A percentile compares a stretch with the other conserved stretches of the same genome.
phyloP scores from a whole-genome alignment of 2,797 vertebrate species.

The Amblyopsis hoosieri region DNA sequence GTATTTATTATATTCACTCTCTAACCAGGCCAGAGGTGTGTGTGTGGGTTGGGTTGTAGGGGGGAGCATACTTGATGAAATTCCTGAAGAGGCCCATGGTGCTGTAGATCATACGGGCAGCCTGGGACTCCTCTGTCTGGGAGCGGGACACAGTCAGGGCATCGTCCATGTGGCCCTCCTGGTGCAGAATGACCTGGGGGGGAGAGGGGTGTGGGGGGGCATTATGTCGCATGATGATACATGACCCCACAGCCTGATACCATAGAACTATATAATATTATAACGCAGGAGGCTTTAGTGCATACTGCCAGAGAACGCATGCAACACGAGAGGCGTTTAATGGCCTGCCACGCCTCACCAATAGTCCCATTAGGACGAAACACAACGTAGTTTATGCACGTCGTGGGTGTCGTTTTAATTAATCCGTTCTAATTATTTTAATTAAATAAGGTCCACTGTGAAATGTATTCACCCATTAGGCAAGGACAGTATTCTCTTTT shows the following conservation, averaged over 20 bases:
- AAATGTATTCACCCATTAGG: background rate
- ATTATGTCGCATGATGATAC: background rate
- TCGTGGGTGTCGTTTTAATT: too few species aligned
- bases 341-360: background rate
- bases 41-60: background rate
- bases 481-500: background rate
- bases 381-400: too few species aligned
- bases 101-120: conserved; percentile 91
- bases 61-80: conserved; percentile 85
- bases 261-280: background rate
- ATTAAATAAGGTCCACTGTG: background rate
- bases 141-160: conserved; percentile 87
- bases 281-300: too few species aligned
- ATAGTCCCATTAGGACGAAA: background rate
- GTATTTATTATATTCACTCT: too few species aligned
- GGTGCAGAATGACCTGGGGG: conserved; percentile 88
- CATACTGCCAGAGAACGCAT: too few species aligned
- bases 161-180: conserved; percentile 95
- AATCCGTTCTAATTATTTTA: too few species aligned
- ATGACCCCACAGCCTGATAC: background rate
- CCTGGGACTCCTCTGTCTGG: conserved; percentile 90
- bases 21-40: background rate
- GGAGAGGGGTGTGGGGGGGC: conserved; percentile 5
- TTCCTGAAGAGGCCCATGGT: conserved; percentile 87
- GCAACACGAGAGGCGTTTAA: too few species aligned